Percentiles rank a stretch among this genome's conserved stretches.
These are phyloP conservation scores for Plectus sambesii DNA, from an alignment of 1,140 invertebrate genomes.

Conservation along the genomic window DNA sequence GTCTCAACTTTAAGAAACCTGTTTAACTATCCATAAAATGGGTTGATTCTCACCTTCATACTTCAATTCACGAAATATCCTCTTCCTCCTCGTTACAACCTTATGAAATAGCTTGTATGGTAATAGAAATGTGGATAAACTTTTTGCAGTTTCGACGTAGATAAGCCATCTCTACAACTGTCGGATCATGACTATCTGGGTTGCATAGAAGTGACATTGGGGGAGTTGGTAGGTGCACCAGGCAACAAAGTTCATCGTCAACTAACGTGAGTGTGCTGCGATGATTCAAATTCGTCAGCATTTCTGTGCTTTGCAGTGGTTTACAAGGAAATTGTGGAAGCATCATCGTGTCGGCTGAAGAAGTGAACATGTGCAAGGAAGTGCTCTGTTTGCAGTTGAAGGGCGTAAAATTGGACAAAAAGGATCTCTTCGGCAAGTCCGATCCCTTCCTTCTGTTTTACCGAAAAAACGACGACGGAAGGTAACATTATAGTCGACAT, in stretches of 20 bases:
- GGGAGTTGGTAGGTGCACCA: constrained; percentile 50
- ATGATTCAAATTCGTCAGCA: constrained; percentile 21
- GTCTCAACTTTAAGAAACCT: too few relatives aligned
- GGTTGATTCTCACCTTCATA: too few relatives aligned
- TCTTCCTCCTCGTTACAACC: too few relatives aligned
- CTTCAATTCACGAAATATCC: too few relatives aligned
- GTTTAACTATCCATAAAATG: too few relatives aligned
- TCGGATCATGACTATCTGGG: constrained; percentile 52
- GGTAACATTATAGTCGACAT: constrained; percentile 40
- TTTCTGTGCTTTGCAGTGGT: constrained; percentile 25
- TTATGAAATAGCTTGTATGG: too few relatives aligned
- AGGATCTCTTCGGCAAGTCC: constrained; percentile 53
- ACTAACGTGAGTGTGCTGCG: constrained; percentile 26
- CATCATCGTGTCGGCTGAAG: constrained; percentile 49
- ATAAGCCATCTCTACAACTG: constrained; percentile 38
- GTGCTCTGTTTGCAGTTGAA: constrained; percentile 49
- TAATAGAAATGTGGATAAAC: too few relatives aligned
- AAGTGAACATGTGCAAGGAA: constrained; percentile 50
- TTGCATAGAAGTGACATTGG: constrained; percentile 49
- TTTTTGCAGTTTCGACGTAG: constrained; percentile 49
- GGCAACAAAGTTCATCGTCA: constrained; percentile 37
- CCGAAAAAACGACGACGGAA: constrained; percentile 49
- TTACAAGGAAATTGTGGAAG: constrained; percentile 32
- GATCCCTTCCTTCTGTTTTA: constrained; percentile 53
- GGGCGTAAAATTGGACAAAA: constrained; percentile 51